Evolutionary conservation across 2,797 vertebrate species (phyloP), one percentile per base, ranked within the genome.

Genomic region (Sebastes steindachneri): DNA sequence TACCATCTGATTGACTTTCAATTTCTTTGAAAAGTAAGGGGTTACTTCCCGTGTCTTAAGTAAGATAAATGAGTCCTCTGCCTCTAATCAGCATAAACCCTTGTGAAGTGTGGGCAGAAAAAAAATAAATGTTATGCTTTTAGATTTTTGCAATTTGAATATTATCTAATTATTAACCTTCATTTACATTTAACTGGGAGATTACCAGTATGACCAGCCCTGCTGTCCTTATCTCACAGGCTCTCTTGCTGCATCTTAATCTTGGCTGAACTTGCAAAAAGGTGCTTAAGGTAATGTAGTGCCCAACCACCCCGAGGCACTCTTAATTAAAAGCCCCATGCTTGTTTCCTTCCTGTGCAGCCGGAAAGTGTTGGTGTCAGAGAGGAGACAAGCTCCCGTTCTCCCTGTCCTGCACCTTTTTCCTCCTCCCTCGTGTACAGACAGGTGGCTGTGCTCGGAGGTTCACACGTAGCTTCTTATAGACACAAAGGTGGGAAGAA

Each of bases 241-340:
- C 9, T 28, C 4, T 45, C 8, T 19, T 54, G 37, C 60, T 21
- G 67, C 51, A 60, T 79, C 71, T 74, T 85, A 66, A 86, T 86
- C 35, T 79, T 77, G 79, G 79, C 77, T 60, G 9, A 21, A 35
- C 45, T 75, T 57, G 54, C 15, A 33, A 54, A 67, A 86, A 70
- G 29, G n/a, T 26, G 62, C 62, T 83, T 72, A 29, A 74, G 35
- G 70, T 73, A 62, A 77, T 63, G 48, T 82, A 37, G 25, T 41
- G 75, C 6, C 72, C 76, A 67, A 68, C 77, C 74, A 77, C 85
- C 85, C 87, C 6, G 64, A 89, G 91, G 79, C 75, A 31, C 37
- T 87, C 83, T 87, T 92, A 90, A 93, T 92, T 90, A 90, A 92
- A 92, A 75, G 66, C 79, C 80, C 71, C 64, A 57, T 35, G 73